phyloP scores from a whole-genome alignment of 64 coral and sea anemone genomes.

The Stichodactyla helianthus region DNA sequence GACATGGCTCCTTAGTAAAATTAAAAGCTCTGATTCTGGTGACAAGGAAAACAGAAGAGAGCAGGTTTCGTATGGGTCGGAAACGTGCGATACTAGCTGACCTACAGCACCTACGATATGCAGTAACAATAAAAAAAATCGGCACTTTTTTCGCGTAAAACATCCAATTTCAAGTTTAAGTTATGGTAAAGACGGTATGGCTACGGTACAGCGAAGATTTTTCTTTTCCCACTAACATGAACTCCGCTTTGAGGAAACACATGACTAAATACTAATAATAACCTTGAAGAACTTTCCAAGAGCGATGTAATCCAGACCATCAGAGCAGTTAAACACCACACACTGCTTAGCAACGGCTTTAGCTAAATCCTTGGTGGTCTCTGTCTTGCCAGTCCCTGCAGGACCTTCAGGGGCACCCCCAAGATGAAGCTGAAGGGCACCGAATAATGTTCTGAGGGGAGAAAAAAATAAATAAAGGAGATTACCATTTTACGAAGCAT shows the following conservation, averaged over 20 bases:
- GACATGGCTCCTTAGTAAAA: no score
- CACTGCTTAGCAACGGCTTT: slow-evolving; percentile 94
- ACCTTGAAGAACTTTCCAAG: slow-evolving; percentile 99
- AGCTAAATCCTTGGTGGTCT: slow-evolving; percentile 94
- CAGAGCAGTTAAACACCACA: slow-evolving; percentile 97
- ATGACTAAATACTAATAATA: not conserved
- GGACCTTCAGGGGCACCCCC: slow-evolving; percentile 93
- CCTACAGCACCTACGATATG: no score
- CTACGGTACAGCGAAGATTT: not conserved
- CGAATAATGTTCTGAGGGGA: slow-evolving; percentile 65
- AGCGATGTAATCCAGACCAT: slow-evolving; percentile 94
- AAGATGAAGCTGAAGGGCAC: slow-evolving; percentile 91
- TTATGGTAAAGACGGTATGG: no score
- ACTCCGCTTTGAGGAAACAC: not conserved
- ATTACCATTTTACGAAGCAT: not conserved
- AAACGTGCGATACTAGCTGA: not conserved
- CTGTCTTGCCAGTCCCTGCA: slow-evolving; percentile 94
- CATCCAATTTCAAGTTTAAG: no score
- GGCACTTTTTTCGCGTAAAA: no score
- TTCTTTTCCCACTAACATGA: not conserved
- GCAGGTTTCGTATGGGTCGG: not conserved
- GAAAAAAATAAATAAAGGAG: not conserved
- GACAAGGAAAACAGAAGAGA: no score
- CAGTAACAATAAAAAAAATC: no score
- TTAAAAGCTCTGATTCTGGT: no score